A percentile compares a stretch with the other conserved stretches of the same genome.
phyloP scores from a whole-genome alignment of 92 coral and sea anemone species.

The Muricea muricata region DNA sequence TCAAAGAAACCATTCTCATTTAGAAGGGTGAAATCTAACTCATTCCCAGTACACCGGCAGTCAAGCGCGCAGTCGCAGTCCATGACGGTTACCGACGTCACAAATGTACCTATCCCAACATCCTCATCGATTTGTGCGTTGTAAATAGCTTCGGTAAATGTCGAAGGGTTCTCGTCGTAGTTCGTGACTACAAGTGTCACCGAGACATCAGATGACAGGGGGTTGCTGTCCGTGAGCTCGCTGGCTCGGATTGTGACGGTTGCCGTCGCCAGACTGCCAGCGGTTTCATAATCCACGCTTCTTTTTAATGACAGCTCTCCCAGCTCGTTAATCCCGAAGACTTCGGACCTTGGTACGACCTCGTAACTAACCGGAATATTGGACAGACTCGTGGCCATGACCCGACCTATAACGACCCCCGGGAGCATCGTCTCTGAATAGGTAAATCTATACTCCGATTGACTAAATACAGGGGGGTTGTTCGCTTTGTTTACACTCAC shows the following conservation, averaged over 20 bases:
- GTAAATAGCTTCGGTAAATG: conserved; percentile 69
- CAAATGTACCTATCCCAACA: conserved; percentile 62
- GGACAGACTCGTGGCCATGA: conserved; percentile 74
- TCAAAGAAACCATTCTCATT: conserved; percentile 46
- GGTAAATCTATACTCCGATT: conserved; percentile 67
- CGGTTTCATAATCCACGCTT: conserved; percentile 73
- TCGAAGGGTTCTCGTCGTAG: conserved; percentile 74
- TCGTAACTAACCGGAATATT: conserved; percentile 72
- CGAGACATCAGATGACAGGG: conserved; percentile 53
- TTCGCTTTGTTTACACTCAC: conserved; percentile 66
- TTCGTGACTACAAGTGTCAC: conserved; percentile 66
- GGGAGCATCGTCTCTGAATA: conserved; percentile 66
- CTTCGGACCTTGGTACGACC: conserved; percentile 66
- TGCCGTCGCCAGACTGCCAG: conserved; percentile 40
- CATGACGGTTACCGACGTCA: conserved; percentile 78
- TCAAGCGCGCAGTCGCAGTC: conserved; percentile 84
- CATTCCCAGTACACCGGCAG: conserved; percentile 71
- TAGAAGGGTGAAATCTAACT: conserved; percentile 65
- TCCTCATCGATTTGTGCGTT: conserved; percentile 68
- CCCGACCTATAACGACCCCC: conserved; percentile 72
- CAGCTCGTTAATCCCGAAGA: conserved; percentile 46
- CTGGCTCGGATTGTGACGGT: conserved; percentile 62
- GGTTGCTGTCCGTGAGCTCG: conserved; percentile 69
- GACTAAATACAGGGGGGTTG: conserved; percentile 75
- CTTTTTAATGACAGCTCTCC: conserved; percentile 79